phyloP scores from a whole-genome alignment of 2,113 vertebrate genomes.

The Enhydra lutris region DNA sequence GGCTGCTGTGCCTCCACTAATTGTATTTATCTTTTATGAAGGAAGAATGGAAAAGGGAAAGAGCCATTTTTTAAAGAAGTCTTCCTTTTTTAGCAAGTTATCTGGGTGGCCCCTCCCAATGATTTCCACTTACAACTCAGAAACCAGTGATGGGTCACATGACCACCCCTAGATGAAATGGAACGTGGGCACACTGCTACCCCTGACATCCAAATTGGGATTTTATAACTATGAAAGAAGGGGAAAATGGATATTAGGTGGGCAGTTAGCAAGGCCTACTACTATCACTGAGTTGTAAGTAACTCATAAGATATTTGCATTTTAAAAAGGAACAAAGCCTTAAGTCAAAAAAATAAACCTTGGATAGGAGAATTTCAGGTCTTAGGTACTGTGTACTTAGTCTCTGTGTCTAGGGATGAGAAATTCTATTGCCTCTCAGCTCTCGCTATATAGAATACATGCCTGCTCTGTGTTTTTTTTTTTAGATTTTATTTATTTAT shows the following conservation, averaged over 20 bases:
- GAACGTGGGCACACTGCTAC: background rate
- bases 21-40: background rate
- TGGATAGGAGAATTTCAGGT: slow-evolving; percentile 5
- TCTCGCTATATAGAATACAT: background rate
- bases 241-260: background rate
- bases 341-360: slow-evolving; percentile 7
- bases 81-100: background rate
- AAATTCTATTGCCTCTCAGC: background rate
- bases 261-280: background rate
- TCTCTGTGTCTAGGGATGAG: background rate
- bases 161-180: background rate
- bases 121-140: background rate
- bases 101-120: background rate
- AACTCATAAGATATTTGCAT: background rate
- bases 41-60: background rate
- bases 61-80: background rate
- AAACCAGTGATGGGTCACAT: background rate
- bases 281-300: background rate
- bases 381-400: background rate
- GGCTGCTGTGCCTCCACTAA: background rate
- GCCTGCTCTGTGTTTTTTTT: background rate
- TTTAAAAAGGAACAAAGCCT: slow-evolving; percentile 19
- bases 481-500: too few relatives aligned
- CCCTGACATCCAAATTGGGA: background rate
- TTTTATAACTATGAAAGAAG: slow-evolving; percentile 26